Conservation (phyloP, 1,140 invertebrate genomes). For the Carcinoscorpius rotundicauda region DNA sequence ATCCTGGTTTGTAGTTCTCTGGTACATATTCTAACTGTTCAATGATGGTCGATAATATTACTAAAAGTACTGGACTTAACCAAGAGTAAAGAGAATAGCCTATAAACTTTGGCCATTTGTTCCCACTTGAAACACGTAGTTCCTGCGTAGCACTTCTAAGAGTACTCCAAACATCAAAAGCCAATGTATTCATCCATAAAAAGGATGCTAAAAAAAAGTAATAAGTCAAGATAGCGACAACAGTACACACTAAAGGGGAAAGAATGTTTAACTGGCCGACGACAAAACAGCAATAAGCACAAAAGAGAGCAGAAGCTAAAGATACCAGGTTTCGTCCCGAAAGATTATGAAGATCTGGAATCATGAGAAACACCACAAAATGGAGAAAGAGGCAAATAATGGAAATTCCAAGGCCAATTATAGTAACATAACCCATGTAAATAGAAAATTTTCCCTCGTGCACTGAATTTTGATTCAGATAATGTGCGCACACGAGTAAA, state of each 20-base stretch:
- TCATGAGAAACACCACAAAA: conserved; percentile 34
- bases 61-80: conserved; percentile 39
- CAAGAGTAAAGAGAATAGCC: conserved; percentile 43
- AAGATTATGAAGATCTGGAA: conserved; percentile 39
- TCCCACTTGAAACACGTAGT: conserved; percentile 34
- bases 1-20: conserved; percentile 33
- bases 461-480: no score
- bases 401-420: conserved; percentile 37
- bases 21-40: conserved; percentile 34
- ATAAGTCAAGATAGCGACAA: conserved; percentile 38
- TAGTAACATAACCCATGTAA: conserved; percentile 34
- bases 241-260: conserved; percentile 25
- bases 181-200: conserved; percentile 47
- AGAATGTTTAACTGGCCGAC: conserved; percentile 26
- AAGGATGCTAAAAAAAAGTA: conserved; percentile 44
- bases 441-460: conserved; percentile 26
- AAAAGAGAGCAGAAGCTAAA: conserved; percentile 35
- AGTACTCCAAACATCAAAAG: conserved; percentile 45
- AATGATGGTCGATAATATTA: conserved; percentile 35
- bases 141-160: conserved; percentile 39
- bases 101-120: conserved; percentile 35
- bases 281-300: conserved; percentile 38
- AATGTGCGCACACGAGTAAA: no score
- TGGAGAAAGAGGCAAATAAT: conserved; percentile 39
- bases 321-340: conserved; percentile 42